Conservation (phyloP, 1,140 invertebrate species). For the Megathymus violae region DNA sequence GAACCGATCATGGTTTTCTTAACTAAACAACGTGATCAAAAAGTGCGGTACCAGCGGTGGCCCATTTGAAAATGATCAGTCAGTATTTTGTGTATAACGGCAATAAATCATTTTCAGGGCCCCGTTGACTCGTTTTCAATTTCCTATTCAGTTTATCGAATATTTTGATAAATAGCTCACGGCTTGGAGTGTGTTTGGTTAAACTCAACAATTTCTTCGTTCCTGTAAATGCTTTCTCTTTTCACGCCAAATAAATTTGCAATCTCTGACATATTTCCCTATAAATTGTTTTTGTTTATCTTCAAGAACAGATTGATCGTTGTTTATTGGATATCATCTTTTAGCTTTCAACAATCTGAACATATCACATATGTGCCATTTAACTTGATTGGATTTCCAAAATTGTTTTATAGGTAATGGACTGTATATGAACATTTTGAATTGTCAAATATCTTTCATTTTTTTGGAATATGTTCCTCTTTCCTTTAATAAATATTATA, state of each 20-base stretch:
- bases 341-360: constrained; percentile 27
- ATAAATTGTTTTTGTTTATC: constrained; percentile 75
- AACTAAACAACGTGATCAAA: constrained; percentile 24
- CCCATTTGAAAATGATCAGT: constrained; percentile 75
- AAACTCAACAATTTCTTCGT: constrained; percentile 54
- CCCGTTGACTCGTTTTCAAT: constrained; percentile 79
- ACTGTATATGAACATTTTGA: constrained; percentile 8
- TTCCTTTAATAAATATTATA: too few species aligned
- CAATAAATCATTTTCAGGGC: constrained; percentile 77
- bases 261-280: constrained; percentile 70
- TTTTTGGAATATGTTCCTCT: too few species aligned
- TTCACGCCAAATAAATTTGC: constrained; percentile 76
- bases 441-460: constrained; percentile 3
- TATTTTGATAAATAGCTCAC: constrained; percentile 77
- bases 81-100: constrained; percentile 77
- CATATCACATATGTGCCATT: constrained; percentile 26
- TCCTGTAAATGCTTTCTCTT: constrained; percentile 54
- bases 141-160: constrained; percentile 79
- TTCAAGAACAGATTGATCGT: constrained; percentile 57
- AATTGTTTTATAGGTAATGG: constrained; percentile 28
- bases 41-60: constrained; percentile 52
- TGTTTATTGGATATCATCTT: constrained; percentile 51
- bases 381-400: constrained; percentile 22
- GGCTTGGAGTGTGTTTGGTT: constrained; percentile 60
- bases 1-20: background rate